phyloP scores from a whole-genome alignment of 2,113 vertebrate species.

The Cyprinodon brontotheroides region DNA sequence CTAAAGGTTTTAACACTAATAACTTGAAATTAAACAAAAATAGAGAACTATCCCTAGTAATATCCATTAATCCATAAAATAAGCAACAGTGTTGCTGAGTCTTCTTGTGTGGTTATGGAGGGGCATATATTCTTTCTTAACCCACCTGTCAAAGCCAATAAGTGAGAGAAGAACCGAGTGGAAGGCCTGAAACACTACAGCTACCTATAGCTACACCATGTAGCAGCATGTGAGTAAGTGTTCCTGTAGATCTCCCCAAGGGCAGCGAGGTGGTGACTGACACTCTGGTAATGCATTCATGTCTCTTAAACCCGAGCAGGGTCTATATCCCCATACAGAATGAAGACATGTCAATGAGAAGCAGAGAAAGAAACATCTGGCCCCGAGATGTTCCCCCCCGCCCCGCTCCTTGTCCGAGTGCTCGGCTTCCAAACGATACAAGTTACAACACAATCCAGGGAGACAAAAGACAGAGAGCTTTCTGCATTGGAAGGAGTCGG shows the following conservation, averaged over 20 bases:
- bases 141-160: slow-evolving; percentile 67
- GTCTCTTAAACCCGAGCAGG: slow-evolving; percentile 42
- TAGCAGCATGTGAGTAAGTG: slow-evolving; percentile 16
- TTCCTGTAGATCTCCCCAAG: slow-evolving; percentile 10
- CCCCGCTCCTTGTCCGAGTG: slow-evolving; percentile 11
- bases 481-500: slow-evolving; percentile 50
- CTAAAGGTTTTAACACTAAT: slow-evolving; percentile 10
- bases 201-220: not conserved
- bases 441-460: slow-evolving; percentile 84
- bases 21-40: slow-evolving; percentile 5
- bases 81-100: slow-evolving; percentile 47
- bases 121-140: slow-evolving; percentile 56
- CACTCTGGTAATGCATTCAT: slow-evolving; percentile 33
- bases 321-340: slow-evolving; percentile 5
- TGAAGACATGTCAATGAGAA: slow-evolving; percentile 41
- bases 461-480: slow-evolving; percentile 75
- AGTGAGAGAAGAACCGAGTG: slow-evolving; percentile 41
- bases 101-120: slow-evolving; percentile 60
- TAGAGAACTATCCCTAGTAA: slow-evolving; percentile 8
- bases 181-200: slow-evolving; percentile 35
- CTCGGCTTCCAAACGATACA: slow-evolving; percentile 71
- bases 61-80: slow-evolving; percentile 49
- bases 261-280: slow-evolving; percentile 59
- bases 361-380: slow-evolving; percentile 31
- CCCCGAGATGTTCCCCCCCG: slow-evolving; percentile 7